phyloP scores from a whole-genome alignment of 2,113 vertebrate genomes.

The Vidua macroura region DNA sequence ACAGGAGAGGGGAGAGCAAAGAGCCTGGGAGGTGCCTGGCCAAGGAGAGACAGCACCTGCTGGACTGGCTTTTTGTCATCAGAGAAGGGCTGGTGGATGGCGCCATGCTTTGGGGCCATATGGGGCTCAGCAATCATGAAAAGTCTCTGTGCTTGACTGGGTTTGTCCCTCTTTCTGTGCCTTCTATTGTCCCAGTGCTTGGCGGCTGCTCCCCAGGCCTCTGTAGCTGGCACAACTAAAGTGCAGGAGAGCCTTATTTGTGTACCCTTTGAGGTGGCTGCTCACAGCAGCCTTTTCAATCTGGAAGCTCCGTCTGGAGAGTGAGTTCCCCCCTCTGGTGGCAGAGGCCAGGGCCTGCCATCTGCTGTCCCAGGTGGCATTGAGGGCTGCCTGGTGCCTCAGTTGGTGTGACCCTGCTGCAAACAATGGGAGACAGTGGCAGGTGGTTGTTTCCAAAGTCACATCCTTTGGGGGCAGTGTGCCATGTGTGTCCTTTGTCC shows the following conservation, averaged over 20 bases:
- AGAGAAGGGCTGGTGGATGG: background rate
- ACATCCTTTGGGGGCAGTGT: background rate
- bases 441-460: background rate
- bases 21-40: background rate
- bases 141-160: background rate
- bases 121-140: background rate
- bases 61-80: background rate
- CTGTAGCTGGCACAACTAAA: background rate
- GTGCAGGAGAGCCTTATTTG: background rate
- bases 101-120: accelerated
- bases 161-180: background rate
- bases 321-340: background rate
- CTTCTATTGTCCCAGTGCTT: background rate
- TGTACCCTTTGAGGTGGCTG: background rate
- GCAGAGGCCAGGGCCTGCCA: background rate
- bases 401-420: background rate
- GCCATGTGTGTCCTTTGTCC: background rate
- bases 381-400: background rate
- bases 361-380: background rate
- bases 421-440: background rate
- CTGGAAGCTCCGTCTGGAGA: background rate
- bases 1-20: background rate
- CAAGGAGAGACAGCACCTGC: background rate
- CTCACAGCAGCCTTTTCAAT: background rate
- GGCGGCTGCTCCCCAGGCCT: background rate